Evolutionary conservation across 2,888 invertebrate genomes (phyloP), one percentile per base, ranked within the genome.

Genomic region (Allacma fusca): DNA sequence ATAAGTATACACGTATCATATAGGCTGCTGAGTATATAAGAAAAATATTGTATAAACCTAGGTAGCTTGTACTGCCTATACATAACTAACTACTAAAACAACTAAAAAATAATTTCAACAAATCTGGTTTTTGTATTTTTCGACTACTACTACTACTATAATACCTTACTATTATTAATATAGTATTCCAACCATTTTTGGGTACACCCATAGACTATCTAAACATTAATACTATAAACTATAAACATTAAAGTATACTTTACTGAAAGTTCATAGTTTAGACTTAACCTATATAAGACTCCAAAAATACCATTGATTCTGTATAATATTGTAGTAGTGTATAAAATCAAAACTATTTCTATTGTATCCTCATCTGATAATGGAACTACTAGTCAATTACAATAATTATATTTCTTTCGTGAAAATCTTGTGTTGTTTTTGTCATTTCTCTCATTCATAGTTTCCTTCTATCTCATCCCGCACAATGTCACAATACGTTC

Each of bases 331-430:
- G 26, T 62, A 62, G 13, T 62, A 62, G 23, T 62, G 62, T 62
- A 62, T 13, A 16, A 62, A 23, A 62, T 62, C 26, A n/a, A 62
- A 23, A 62, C 75, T 78, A 75, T 78, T 75, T 71, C 78, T 78
- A 75, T 75, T 78, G 78, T 78, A 78, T 75, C 78, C 68, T 70
- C 74, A 70, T 78, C 75, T 7, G 70, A 75, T 64, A 77, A 75
- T 75, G 75, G 71, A 78, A 76, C 73, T 73, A 76, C 74, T 78
- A 74, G 62, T 74, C 74, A 77, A 68, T 70, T 62, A 69, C 50
- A 28, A 64, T 29, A n/a, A n/a, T n/a, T n/a, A n/a, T n/a, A 29
- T 75, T 68, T 68, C 68, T 75, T 68, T 75, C 50, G 70, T 44
- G 29, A 43, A 44, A 64, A 76, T 64, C 23, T 26, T 71, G 64